Percentiles rank a stretch among this genome's conserved stretches.
Conservation (phyloP, 2,888 invertebrate genomes). For the Acrobasis repandana region DNA sequence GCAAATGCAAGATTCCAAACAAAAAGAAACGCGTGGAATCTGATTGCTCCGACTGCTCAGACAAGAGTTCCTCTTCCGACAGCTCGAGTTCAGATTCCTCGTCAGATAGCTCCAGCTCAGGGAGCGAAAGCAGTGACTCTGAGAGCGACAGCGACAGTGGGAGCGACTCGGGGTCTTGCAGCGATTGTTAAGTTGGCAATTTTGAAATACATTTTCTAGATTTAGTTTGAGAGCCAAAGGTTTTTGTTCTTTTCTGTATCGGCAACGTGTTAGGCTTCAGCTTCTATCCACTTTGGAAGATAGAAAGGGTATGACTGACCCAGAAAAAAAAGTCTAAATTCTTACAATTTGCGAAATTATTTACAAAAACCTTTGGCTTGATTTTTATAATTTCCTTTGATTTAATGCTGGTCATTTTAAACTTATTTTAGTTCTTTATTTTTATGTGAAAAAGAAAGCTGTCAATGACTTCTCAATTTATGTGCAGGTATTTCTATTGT, state of each 20-base stretch:
- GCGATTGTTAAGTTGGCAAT: slow-evolving; percentile 42
- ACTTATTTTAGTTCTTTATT: not conserved
- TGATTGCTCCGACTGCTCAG: slow-evolving; percentile 58
- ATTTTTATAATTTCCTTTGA: not conserved
- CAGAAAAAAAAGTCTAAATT: not conserved
- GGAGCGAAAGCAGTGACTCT: slow-evolving; percentile 57
- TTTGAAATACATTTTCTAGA: slow-evolving; percentile 21
- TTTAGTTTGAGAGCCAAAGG: slow-evolving; percentile 5
- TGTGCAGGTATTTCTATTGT: not conserved
- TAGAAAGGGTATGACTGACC: no score
- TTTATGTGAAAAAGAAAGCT: not conserved
- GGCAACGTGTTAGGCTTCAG: no score
- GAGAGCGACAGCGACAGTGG: slow-evolving; percentile 52
- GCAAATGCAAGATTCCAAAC: slow-evolving; percentile 63
- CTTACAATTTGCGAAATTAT: not conserved
- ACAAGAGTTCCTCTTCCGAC: slow-evolving; percentile 57
- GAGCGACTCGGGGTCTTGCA: slow-evolving; percentile 45
- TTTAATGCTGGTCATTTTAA: slow-evolving; percentile 18
- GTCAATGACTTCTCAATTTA: not conserved
- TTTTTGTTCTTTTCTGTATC: not conserved
- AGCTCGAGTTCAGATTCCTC: slow-evolving; percentile 48
- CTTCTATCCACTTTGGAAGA: no score
- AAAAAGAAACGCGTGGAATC: slow-evolving; percentile 64
- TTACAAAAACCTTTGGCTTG: not conserved
- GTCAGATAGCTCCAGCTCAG: slow-evolving; percentile 59